phyloP scores from a whole-genome alignment of 2,113 vertebrate genomes.

The Sakesphorus luctuosus region DNA sequence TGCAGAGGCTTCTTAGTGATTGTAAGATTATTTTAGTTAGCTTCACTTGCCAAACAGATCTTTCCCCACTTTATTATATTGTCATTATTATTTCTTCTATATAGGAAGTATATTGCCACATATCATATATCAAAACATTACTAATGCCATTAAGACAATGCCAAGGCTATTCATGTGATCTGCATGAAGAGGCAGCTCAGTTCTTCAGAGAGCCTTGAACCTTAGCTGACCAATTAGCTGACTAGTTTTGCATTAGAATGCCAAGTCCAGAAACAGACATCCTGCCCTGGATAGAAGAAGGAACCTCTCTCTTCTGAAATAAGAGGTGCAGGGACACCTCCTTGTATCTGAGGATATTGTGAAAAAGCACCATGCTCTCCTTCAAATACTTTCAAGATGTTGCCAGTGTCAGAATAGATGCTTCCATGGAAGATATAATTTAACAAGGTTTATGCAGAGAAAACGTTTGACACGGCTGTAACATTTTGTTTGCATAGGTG shows the following conservation, averaged over 20 bases:
- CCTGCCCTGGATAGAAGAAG: background rate
- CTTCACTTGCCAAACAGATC: slow-evolving; percentile 53
- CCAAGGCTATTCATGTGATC: background rate
- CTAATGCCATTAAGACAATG: slow-evolving; percentile 40
- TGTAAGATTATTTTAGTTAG: slow-evolving; percentile 65
- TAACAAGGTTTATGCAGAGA: background rate
- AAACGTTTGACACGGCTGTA: background rate
- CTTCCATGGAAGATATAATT: background rate
- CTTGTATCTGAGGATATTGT: background rate
- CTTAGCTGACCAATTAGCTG: background rate
- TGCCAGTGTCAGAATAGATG: background rate
- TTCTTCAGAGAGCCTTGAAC: background rate
- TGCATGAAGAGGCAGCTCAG: slow-evolving; percentile 4
- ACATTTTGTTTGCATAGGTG: background rate
- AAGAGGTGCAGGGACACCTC: background rate
- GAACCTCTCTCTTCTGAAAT: background rate
- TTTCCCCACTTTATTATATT: slow-evolving; percentile 59
- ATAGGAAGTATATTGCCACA: slow-evolving; percentile 8
- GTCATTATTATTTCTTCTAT: slow-evolving; percentile 55
- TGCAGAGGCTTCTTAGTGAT: slow-evolving; percentile 39
- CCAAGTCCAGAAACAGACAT: background rate
- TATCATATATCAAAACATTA: slow-evolving; percentile 48
- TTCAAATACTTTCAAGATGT: background rate
- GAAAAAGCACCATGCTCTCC: background rate
- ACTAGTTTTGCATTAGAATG: background rate